A percentile compares a stretch with the other conserved stretches of the same genome.
phyloP scores from a whole-genome alignment of 2,113 vertebrate species.

The pig (Sus scrofa) region DNA sequence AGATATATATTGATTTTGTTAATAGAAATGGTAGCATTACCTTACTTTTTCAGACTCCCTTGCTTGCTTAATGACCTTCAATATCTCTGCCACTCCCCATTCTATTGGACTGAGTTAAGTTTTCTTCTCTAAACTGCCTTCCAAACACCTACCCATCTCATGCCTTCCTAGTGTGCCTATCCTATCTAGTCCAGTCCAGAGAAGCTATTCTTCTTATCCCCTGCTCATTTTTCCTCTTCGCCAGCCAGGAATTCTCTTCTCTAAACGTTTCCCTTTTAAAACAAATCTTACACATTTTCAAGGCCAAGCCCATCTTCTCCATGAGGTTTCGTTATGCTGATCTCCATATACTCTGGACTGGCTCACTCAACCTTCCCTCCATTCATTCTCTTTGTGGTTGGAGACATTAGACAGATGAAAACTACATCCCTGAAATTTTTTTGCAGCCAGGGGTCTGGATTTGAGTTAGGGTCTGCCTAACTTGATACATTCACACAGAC shows the following conservation, averaged over 20 bases:
- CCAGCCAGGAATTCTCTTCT: background rate
- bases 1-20: background rate
- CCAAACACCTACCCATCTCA: background rate
- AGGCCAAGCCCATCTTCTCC: conserved; percentile 8
- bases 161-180: background rate
- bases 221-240: conserved; percentile 23
- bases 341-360: background rate
- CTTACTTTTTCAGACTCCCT: background rate
- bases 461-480: conserved; percentile 33
- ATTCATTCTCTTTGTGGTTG: background rate
- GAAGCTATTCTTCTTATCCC: background rate
- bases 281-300: background rate
- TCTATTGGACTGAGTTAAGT: background rate
- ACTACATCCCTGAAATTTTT: conserved; percentile 31
- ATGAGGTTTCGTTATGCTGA: background rate
- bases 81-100: background rate
- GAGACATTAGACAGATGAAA: conserved; percentile 11
- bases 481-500: background rate
- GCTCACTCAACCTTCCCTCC: background rate
- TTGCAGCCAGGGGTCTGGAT: background rate
- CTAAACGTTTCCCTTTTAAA: conserved; percentile 1
- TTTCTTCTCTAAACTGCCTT: background rate
- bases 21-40: background rate
- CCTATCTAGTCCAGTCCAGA: background rate
- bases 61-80: conserved; percentile 10